A percentile compares a stretch with the other conserved stretches of the same genome.
phyloP scores from a whole-genome alignment of 2,113 vertebrate genomes.

The Jacana jacana region DNA sequence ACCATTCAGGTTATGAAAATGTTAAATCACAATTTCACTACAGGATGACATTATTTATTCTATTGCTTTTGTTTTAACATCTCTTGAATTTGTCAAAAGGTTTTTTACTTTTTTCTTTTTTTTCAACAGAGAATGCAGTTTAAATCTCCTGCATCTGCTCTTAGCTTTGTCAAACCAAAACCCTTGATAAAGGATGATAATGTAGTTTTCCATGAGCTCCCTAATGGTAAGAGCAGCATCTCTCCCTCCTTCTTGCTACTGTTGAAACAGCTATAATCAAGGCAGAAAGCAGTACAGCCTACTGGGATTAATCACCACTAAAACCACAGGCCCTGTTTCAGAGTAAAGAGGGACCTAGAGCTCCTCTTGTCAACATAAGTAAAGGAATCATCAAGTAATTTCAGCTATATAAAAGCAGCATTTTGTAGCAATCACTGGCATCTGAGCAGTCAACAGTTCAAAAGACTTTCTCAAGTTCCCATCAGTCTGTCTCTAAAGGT shows the following conservation, averaged over 20 bases:
- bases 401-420: neutral
- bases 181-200: neutral
- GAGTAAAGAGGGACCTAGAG: neutral
- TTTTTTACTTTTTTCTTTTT: neutral
- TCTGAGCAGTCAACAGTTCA: neutral
- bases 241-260: neutral
- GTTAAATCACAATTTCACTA: neutral
- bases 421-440: neutral
- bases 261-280: neutral
- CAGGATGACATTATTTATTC: neutral
- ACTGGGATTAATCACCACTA: neutral
- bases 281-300: neutral
- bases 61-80: neutral
- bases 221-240: neutral
- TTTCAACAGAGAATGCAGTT: neutral
- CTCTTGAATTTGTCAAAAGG: neutral
- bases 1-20: neutral
- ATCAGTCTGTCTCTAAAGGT: neutral
- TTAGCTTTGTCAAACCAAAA: neutral
- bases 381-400: neutral
- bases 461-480: neutral
- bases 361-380: neutral
- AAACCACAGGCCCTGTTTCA: neutral
- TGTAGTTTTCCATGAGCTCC: neutral
- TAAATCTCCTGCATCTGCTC: neutral